Base-by-base conservation (phyloP, 1,140 invertebrate genomes). In the Formica exsecta region DNA sequence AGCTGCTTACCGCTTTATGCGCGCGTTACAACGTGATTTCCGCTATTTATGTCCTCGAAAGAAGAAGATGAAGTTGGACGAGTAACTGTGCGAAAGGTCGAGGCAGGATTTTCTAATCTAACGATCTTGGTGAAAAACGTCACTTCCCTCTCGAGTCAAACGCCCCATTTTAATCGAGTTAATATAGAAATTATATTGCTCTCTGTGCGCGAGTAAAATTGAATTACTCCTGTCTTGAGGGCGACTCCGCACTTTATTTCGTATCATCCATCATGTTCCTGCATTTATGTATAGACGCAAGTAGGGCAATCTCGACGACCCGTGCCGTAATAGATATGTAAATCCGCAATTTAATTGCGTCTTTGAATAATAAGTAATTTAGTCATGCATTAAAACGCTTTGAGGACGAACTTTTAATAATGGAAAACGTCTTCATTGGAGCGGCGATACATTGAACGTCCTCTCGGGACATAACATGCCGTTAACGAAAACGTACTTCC, bases 261-360 rank as follows among this genome's bases (percentile, higher is more conserved):
- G 86, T 80, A 65, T 85, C 86, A 86, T 87, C 66, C 66, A 79
- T 87, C 86, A 86, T 73, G 66, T 74, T 48, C 57, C 57, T 61
- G 66, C 87, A 86, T 86, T 88, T 81, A 86, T 81, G 87, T 86
- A 75, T 61, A 65, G 84, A 54, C 84, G 84, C 79, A 65, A 80
- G 84, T 75, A 62, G 84, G 87, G 75, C 85, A 88, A 84, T 83
- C 85, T 83, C 41, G 59, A 22, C 48, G 62, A 61, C 22, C 61
- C 73, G 19, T 77, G 22, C 25, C 51, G 74, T 87, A 88, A 87
- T 90, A 76, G 88, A 90, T 90, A 89, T 89, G 87, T 88, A 90
- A 90, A 90, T 90, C 75, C 71, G 74, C 75, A 89, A 90, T 90
- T 90, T 90, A 90, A 90, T 90, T 89, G 87, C 89, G 66, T 38